These are phyloP conservation scores for Pseudomyrmex gracilis DNA, from an alignment of 1,140 invertebrate genomes.

Conservation along the genomic window DNA sequence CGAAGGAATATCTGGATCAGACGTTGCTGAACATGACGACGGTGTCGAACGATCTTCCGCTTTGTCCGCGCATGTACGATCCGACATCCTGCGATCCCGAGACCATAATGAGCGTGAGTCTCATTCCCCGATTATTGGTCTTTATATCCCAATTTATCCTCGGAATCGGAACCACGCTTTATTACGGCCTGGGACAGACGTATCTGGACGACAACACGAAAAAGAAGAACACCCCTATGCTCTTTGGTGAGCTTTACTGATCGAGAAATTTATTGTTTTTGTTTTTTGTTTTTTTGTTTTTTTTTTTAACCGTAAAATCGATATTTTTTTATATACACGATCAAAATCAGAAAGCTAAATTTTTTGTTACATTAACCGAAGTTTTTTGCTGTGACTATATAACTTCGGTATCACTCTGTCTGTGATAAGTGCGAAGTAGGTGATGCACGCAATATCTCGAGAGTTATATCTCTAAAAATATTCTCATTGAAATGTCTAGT, in stretches of 20 bases:
- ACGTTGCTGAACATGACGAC: slow-evolving; percentile 75
- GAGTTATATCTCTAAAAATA: too few relatives aligned
- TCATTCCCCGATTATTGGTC: slow-evolving; percentile 87
- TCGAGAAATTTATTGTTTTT: neutral
- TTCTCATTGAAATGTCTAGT: too few relatives aligned
- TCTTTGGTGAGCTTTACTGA: slow-evolving; percentile 84
- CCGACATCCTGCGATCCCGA: slow-evolving; percentile 84
- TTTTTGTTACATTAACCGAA: neutral
- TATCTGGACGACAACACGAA: slow-evolving; percentile 91
- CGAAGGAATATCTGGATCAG: slow-evolving; percentile 83
- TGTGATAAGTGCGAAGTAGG: too few relatives aligned
- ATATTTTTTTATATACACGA: too few relatives aligned
- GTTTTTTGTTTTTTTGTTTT: too few relatives aligned
- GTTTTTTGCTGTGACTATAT: too few relatives aligned
- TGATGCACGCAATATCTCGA: too few relatives aligned
- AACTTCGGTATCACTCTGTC: too few relatives aligned
- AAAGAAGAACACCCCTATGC: slow-evolving; percentile 88
- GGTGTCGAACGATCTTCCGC: slow-evolving; percentile 65
- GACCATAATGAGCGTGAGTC: slow-evolving; percentile 80
- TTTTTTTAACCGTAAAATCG: too few relatives aligned
- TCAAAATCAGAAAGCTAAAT: neutral
- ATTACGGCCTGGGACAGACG: slow-evolving; percentile 89
- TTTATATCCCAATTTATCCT: slow-evolving; percentile 90
- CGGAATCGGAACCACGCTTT: slow-evolving; percentile 89
- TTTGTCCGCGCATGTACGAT: slow-evolving; percentile 74